A percentile compares a stretch with the other conserved stretches of the same genome.
phyloP scores from a whole-genome alignment of 2,113 vertebrate species.

The Eulacestoma nigropectus region DNA sequence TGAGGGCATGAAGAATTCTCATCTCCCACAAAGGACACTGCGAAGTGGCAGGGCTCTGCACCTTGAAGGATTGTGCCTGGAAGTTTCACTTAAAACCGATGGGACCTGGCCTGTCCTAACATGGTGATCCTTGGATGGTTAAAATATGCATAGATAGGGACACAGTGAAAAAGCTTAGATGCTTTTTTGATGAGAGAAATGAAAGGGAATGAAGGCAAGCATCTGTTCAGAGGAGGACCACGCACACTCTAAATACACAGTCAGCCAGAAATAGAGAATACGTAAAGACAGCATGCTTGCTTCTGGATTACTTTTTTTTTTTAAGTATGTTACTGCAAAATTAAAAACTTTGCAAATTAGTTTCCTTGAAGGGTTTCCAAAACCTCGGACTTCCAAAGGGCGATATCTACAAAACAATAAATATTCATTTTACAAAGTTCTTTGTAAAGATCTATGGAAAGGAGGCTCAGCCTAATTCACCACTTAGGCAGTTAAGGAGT shows the following conservation, averaged over 20 bases:
- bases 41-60: not conserved
- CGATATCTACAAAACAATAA: not conserved
- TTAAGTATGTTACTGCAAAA: not conserved
- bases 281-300: not conserved
- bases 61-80: fast-evolving
- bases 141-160: not conserved
- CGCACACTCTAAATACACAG: not conserved
- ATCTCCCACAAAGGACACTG: not conserved
- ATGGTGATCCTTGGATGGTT: fast-evolving
- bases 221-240: not conserved
- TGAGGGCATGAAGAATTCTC: not conserved
- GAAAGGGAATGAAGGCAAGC: not conserved
- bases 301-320: not conserved
- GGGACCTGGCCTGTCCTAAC: not conserved
- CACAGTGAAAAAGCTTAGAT: not conserved
- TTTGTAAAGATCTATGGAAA: not conserved
- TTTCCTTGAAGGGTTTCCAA: not conserved
- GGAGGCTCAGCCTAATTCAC: not conserved
- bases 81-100: not conserved
- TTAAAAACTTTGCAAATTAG: not conserved
- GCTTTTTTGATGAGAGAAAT: not conserved
- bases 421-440: not conserved
- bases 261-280: not conserved
- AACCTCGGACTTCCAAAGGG: not conserved
- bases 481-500: not conserved